Evolutionary conservation across 2,113 vertebrate genomes (phyloP).

Genomic region (Oceanites oceanicus): DNA sequence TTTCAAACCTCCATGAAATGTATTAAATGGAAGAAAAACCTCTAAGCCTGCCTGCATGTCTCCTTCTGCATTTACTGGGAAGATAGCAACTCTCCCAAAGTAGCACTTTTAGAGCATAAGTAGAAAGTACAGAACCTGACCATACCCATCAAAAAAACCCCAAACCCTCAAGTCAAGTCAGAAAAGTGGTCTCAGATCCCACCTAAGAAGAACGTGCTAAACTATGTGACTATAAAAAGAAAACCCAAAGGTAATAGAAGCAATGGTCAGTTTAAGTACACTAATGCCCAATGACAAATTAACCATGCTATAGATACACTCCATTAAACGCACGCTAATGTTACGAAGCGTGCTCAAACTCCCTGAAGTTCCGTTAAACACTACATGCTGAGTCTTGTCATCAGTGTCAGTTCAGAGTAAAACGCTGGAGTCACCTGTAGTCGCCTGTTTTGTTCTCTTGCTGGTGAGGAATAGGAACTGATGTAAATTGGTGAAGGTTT

Average conservation of each 20-base stretch:
- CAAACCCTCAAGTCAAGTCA: not conserved
- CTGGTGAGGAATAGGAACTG: constrained; percentile 93
- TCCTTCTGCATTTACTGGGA: not conserved
- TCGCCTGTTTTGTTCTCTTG: constrained; percentile 89
- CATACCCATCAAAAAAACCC: not conserved
- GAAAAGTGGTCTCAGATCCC: not conserved
- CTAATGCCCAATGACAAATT: not conserved
- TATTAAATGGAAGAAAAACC: not conserved
- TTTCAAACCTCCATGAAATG: not conserved
- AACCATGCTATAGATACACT: not conserved
- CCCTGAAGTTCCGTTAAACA: not conserved
- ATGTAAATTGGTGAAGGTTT: constrained; percentile 96
- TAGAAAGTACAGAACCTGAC: not conserved
- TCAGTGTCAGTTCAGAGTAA: not conserved
- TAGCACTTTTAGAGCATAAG: not conserved
- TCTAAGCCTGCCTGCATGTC: not conserved
- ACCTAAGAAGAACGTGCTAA: rapidly evolving
- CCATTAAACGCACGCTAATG: not conserved
- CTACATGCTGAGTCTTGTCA: not conserved
- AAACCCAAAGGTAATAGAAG: not conserved
- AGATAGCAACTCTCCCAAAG: not conserved
- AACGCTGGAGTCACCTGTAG: constrained; percentile 83
- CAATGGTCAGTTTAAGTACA: not conserved
- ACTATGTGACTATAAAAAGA: rapidly evolving
- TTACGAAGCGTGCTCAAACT: rapidly evolving